Evolutionary conservation across 2,113 vertebrate genomes (phyloP), one percentile per base, ranked within the genome.

Genomic region (Melanotaenia duboulayi): DNA sequence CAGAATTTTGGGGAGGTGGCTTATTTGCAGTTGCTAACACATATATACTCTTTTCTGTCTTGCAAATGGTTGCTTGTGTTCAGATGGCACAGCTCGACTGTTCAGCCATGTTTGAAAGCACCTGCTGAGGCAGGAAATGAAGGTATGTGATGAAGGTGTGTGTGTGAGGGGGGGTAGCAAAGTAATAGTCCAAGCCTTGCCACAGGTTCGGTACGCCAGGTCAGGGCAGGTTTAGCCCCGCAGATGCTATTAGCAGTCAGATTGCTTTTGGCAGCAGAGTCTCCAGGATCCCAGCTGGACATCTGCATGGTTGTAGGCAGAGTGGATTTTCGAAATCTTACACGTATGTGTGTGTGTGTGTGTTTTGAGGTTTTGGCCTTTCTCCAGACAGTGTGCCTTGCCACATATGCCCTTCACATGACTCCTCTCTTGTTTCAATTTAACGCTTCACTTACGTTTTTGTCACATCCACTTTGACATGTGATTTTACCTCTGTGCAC

Each of bases 61-160:
- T 82, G 76, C 70, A 78, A 71, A 71, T 40, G 51, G 58, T 71
- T 68, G 49, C 82, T 74, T 65, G 70, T 73, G 60, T 80, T 59
- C 62, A 42, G 13, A 74, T 48, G 44, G 7, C 17, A 17, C 12
- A 8, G 51, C 25, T 61, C 62, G 69, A 23, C 50, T 40, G 64
- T 50, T 80, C 46, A 67, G 55, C 59, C 46, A 19, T 57, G 67
- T 70, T 65, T 25, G 69, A 54, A 65, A 77, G 22, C 52, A 63
- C 84, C 74, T 42, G 68, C 88, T 63, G 65, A 28, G 35, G 61
- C 82, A 22, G 65, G 61, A 68, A 62, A 73, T 39, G 35, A 80
- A 58, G 32, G 17, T 0, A 9, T 35, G 32, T 35, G 32, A 5
- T 3, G 32, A 5, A 7, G 4, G 32, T 5, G 32, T 7, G 32